Base-by-base conservation (phyloP, 2,113 vertebrate genomes). In the Alethe castanea region DNA sequence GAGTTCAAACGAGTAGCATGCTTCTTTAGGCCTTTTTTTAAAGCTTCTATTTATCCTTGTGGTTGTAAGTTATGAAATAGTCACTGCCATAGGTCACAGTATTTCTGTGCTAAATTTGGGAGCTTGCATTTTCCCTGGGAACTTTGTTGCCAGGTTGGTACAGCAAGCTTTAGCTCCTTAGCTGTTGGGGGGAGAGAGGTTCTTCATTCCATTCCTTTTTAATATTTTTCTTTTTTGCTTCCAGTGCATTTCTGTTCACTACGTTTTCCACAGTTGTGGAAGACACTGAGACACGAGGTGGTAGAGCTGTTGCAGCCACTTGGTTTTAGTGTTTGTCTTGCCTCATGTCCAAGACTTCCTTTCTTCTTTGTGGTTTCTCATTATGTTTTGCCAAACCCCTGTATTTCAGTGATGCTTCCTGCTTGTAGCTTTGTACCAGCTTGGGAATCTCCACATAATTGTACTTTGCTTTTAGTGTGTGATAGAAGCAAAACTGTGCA, bases 101-200 rank as follows among this genome's bases (percentile, higher is more conserved):
- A 53, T 91, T 97, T 94, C 77, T 92, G 47, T 89, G 83, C 96
- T 95, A 95, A 95, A 92, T 96, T 88, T 95, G 96, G 94, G 84
- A 85, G 60, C 86, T 66, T 81, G 67, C 25, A 91, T 94, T 94
- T 90, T 85, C 62, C 59, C 78, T 95, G 87, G 74, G 93, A 96
- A 77, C 70, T 82, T 69, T 57, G 10, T 76, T 80, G 62, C 56
- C 54, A 54, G 54, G 45, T 87, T 84, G 61, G 57, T 89, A 44
- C 48, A 66, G 88, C 87, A 88, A 84, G 66, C 69, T 84, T 84
- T 70, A 40, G 22, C 33, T 74, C 13, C 44, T 48, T 67, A 26
- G 57, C n/a, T 95, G 6, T 57, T 67, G 24, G 14, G 13, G 38
- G 33, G 14, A 33, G 73, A 48, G 44, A 47, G 6, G 11, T 73